A percentile compares a stretch with the other conserved stretches of the same genome.
phyloP scores from a whole-genome alignment of 2,888 invertebrate species.

The Clanis bilineata region DNA sequence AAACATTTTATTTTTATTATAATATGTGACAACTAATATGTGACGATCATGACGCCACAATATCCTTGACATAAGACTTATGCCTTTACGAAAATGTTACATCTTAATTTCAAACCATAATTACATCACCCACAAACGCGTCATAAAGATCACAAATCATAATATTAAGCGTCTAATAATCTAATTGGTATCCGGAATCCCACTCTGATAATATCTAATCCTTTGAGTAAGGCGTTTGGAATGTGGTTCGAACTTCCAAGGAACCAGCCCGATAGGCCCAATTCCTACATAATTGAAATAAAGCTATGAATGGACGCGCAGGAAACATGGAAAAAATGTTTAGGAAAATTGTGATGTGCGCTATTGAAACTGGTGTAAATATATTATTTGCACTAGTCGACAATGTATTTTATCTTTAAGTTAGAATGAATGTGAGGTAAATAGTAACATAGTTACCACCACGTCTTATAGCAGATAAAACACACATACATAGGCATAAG shows the following conservation, averaged over 20 bases:
- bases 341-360: not conserved
- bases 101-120: not conserved
- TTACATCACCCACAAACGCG: not conserved
- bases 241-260: constrained; percentile 23
- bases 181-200: constrained; percentile 52
- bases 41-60: too few relatives aligned
- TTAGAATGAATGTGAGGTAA: too few relatives aligned
- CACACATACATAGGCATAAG: too few relatives aligned
- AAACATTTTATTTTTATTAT: too few relatives aligned
- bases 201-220: constrained; percentile 57
- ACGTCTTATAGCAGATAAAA: too few relatives aligned
- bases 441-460: too few relatives aligned
- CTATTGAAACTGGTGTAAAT: not conserved
- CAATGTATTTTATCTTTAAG: too few relatives aligned
- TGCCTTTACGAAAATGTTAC: not conserved
- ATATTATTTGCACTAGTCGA: not conserved
- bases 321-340: not conserved
- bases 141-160: constrained; percentile 49
- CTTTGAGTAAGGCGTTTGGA: constrained; percentile 36
- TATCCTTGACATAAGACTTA: too few relatives aligned
- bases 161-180: constrained; percentile 55
- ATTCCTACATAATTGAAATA: not conserved
- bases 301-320: constrained; percentile 1
- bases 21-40: too few relatives aligned
- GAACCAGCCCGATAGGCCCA: constrained; percentile 26